Percentiles rank a stretch among this genome's conserved stretches.
These are phyloP conservation scores for Xestia sexstrigata DNA, from an alignment of 2,888 invertebrate species.

Conservation along the genomic window DNA sequence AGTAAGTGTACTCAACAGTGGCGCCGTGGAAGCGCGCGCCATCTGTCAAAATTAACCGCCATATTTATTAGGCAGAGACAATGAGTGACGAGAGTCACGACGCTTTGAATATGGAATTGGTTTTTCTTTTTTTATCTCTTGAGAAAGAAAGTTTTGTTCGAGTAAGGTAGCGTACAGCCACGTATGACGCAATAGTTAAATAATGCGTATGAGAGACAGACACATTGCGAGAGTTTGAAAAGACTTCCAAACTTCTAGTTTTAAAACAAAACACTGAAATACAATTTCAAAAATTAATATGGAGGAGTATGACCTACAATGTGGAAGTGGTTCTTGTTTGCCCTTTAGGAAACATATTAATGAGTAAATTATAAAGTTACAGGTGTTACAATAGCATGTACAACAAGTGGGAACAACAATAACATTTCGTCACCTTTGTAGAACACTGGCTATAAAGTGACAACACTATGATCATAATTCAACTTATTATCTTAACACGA, in stretches of 20 bases:
- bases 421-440: slow-evolving; percentile 2
- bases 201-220: slow-evolving; percentile 28
- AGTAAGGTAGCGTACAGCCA: slow-evolving; percentile 49
- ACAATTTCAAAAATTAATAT: slow-evolving; percentile 13
- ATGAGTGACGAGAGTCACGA: slow-evolving; percentile 65
- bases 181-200: slow-evolving; percentile 38
- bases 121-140: slow-evolving; percentile 46
- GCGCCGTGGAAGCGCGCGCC: slow-evolving; percentile 84
- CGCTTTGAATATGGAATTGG: slow-evolving; percentile 65
- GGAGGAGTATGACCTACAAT: slow-evolving; percentile 26
- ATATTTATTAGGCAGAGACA: slow-evolving; percentile 79
- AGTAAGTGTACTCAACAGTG: slow-evolving; percentile 87
- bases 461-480: slow-evolving; percentile 22
- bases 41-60: slow-evolving; percentile 86
- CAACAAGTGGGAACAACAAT: slow-evolving; percentile 23
- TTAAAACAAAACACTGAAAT: slow-evolving; percentile 20
- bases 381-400: slow-evolving; percentile 42
- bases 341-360: slow-evolving; percentile 38
- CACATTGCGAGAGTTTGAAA: slow-evolving; percentile 13
- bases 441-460: slow-evolving; percentile 5
- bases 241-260: slow-evolving; percentile 18
- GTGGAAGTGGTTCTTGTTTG: slow-evolving; percentile 27
- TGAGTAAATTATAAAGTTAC: slow-evolving; percentile 36
- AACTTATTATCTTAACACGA: slow-evolving; percentile 6
- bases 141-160: slow-evolving; percentile 52